Percentiles rank a stretch among this genome's conserved stretches.
phyloP scores from a whole-genome alignment of 2,888 invertebrate species.

The Caenorhabditis sinica region DNA sequence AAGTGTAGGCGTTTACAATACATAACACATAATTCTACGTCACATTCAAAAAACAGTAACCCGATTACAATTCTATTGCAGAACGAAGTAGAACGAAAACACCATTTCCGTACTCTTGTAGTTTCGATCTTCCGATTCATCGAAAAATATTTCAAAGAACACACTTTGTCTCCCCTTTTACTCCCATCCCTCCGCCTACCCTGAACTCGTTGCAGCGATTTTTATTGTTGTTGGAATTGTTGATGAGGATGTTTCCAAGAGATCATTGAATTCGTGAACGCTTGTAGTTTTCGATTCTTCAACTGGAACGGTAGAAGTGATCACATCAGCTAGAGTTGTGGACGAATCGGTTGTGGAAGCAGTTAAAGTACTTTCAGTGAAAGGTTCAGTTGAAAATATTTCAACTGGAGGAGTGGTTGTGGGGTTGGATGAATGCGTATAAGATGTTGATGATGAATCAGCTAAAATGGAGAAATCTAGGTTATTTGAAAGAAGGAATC shows the following conservation, averaged over 20 bases:
- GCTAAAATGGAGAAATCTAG: background rate
- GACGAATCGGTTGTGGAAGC: background rate
- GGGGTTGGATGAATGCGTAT: background rate
- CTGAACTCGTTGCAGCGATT: slow-evolving; percentile 16
- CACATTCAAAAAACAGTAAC: slow-evolving; percentile 11
- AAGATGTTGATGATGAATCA: background rate
- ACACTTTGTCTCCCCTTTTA: background rate
- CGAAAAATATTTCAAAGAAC: slow-evolving; percentile 28
- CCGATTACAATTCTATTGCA: slow-evolving; percentile 14
- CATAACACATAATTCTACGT: background rate
- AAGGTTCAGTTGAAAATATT: no score
- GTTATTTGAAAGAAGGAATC: background rate
- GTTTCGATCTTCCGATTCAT: slow-evolving; percentile 31
- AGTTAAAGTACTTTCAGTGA: background rate
- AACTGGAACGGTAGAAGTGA: background rate
- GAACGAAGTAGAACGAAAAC: slow-evolving; percentile 2
- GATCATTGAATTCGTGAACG: slow-evolving; percentile 29
- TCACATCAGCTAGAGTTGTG: background rate
- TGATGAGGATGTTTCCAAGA: background rate
- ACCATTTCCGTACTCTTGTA: slow-evolving; percentile 2
- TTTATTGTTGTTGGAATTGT: slow-evolving; percentile 15
- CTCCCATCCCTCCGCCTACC: slow-evolving; percentile 3
- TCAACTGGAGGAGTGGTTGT: background rate
- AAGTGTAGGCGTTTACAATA: slow-evolving; percentile 8
- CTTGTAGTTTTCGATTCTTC: slow-evolving; percentile 19